These are phyloP conservation scores for Anhinga rufa DNA, from an alignment of 2,113 vertebrate species.

Conservation along the genomic window DNA sequence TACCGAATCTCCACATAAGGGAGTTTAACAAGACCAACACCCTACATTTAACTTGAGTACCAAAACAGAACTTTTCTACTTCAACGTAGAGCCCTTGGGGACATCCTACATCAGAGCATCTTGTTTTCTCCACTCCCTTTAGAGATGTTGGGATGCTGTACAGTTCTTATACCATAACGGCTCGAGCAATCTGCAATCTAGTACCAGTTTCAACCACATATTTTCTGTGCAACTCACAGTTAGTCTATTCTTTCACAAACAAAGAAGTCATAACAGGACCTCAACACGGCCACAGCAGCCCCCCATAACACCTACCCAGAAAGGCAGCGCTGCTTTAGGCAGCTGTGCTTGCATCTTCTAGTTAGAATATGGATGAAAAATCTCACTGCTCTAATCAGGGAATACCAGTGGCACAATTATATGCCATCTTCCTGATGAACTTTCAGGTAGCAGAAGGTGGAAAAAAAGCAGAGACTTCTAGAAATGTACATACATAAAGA, in stretches of 20 bases:
- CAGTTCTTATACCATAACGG: neutral
- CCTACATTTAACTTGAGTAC: accelerated
- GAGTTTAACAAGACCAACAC: neutral
- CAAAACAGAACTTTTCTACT: neutral
- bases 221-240: neutral
- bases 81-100: accelerated
- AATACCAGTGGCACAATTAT: neutral
- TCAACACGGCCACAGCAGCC: neutral
- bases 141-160: neutral
- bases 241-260: neutral
- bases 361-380: neutral
- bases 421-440: neutral
- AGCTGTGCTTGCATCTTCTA: neutral
- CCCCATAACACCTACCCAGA: neutral
- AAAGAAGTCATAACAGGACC: neutral
- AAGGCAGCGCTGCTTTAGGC: neutral
- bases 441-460: neutral
- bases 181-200: neutral
- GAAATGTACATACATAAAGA: neutral
- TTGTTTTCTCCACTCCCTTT: no score
- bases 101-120: neutral
- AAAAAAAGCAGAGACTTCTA: neutral
- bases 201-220: neutral
- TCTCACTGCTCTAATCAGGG: neutral
- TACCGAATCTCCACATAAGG: neutral